phyloP scores from a whole-genome alignment of 2,113 vertebrate genomes.

The Addax nasomaculatus region DNA sequence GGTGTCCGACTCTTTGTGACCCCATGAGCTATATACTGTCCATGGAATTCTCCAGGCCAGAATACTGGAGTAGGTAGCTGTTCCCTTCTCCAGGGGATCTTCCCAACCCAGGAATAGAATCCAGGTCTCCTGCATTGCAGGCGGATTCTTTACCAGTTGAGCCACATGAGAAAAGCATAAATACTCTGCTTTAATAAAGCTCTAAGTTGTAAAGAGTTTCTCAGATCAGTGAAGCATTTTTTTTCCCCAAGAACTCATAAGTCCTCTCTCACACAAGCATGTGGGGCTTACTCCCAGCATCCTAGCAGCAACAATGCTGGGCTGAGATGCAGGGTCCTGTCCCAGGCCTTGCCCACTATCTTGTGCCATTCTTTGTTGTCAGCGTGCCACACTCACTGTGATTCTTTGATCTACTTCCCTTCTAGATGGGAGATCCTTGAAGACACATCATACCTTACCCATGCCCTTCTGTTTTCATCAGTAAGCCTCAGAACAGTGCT shows the following conservation, averaged over 20 bases:
- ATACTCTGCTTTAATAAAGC: background rate
- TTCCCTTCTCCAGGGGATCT: background rate
- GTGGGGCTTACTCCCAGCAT: background rate
- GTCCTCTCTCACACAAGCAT: background rate
- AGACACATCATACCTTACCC: background rate
- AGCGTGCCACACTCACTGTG: background rate
- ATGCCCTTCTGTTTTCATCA: background rate
- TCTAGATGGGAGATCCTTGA: background rate
- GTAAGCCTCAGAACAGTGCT: background rate
- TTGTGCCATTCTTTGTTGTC: background rate
- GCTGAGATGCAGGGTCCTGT: background rate
- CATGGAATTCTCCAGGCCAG: background rate
- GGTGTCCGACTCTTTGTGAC: fast-evolving
- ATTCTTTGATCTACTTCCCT: background rate
- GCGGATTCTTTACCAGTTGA: background rate
- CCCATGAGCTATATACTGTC: background rate
- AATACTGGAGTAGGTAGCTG: background rate
- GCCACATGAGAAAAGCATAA: background rate
- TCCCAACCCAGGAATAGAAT: background rate
- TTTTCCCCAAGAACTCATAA: background rate
- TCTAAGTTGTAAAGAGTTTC: background rate
- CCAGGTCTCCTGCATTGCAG: background rate
- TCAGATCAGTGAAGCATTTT: background rate
- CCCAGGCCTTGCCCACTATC: background rate
- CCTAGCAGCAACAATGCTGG: background rate